Evolutionary conservation across 2,888 invertebrate species (phyloP), one percentile per base, ranked within the genome.

Genomic region (Diadromus collaris): DNA sequence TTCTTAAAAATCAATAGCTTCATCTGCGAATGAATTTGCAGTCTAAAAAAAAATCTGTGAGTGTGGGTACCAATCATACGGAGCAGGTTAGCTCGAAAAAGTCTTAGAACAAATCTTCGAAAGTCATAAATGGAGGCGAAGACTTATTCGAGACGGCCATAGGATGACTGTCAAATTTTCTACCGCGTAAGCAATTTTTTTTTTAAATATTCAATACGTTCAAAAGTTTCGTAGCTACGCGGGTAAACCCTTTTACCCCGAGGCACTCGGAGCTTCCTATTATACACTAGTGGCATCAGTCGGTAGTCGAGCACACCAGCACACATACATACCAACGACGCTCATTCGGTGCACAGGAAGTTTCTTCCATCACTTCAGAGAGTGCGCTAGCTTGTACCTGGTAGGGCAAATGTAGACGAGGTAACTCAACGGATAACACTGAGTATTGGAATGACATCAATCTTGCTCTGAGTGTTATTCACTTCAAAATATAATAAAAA

Each of bases 371-470:
- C 44, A 7, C 7, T 13, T 27, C 48, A 69, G 41, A 73, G 74
- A 78, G 64, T 29, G 63, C 77, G 74, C 60, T 54, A 27, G 9
- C 24, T 16, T 16, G 34, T 51, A 24, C 10, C 10, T 13, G 24
- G 24, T 10, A 32, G 34, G 54, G 34, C 6, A 21, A 16, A 73
- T 46, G 32, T 32, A 1, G 16, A 29, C 19, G 9, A 16, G 21
- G 44, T 48, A 29, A 34, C 51, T 60, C 69, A 48, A 16, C 44
- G 74, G 78, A 72, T 78, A 48, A 58, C 34, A 27, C 51, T 21
- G 27, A 56, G 32, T n/a, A 27, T 27, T 29, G 29, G 5, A 56
- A 24, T 19, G 48, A 19, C 21, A 19, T 48, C 2, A 51, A 4
- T 24, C 24, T 10, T 24, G 24, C 13, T 13, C 10, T 6, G 24